Evolutionary conservation across 2,888 invertebrate genomes (phyloP), one percentile per base, ranked within the genome.

Genomic region (Petrophora chlorosata): DNA sequence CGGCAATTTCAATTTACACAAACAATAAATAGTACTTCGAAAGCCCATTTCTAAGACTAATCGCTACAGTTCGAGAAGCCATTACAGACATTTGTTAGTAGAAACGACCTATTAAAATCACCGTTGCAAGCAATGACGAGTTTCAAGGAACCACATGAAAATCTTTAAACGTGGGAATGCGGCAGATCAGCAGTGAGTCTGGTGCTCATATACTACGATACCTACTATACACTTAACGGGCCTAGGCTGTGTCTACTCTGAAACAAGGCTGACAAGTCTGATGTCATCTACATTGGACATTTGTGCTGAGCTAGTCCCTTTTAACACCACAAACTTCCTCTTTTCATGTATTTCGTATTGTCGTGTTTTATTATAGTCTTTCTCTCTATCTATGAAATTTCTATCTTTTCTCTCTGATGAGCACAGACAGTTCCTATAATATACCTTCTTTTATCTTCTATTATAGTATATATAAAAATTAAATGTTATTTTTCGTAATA

Each of bases 151-250:
- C 48, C 56, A 59, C 56, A 60, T 58, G 57, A 65, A 67, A 65
- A 63, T 50, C 57, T 54, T 50, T n/a, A n/a, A 59, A 67, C 81
- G 83, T 83, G 84, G 76, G 84, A 85, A 83, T 75, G 61, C 63
- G 56, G 63, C 5, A 9, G 57, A 15, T 17, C n/a, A 8, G 57
- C 63, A 62, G 73, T 72, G 70, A 71, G 78, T 77, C 67, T 71
- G 70, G 15, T 23, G 12, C 26, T 82, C 79, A 80, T 85, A 82
- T 79, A 69, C 79, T 71, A 70, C 79, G 77, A 83, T 83, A 23
- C 23, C 23, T 23, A 81, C 79, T 85, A 78, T n/a, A n/a, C n/a
- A n/a, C n/a, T n/a, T n/a, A n/a, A n/a, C 25, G 23, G 32, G 23
- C 32, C 32, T 13, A 3, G 32, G 22, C 8, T 17, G 49, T 5